These are phyloP conservation scores for Denticeps clupeoides DNA, from an alignment of 2,797 vertebrate species.

Conservation along the genomic window DNA sequence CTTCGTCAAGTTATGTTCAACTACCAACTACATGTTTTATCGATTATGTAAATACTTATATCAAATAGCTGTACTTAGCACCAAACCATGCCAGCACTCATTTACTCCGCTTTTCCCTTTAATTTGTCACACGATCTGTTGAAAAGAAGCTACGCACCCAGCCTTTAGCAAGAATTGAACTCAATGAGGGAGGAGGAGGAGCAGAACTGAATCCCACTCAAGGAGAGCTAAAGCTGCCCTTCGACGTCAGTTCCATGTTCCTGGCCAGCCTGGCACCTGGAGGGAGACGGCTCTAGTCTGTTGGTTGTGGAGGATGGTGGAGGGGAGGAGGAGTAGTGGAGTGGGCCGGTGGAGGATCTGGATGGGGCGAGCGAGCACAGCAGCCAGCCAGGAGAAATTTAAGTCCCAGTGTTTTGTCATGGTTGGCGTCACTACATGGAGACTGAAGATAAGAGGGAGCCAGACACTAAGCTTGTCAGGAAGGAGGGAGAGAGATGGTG, in stretches of 20 bases:
- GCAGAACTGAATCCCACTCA: too few relatives aligned
- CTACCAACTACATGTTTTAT: too few relatives aligned
- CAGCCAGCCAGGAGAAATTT: constrained; percentile 39
- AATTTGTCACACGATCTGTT: too few relatives aligned
- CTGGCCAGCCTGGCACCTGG: background rate
- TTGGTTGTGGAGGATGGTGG: background rate
- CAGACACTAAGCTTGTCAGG: constrained; percentile 28
- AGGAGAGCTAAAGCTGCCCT: background rate
- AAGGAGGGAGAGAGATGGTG: constrained; percentile 20
- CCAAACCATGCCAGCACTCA: too few relatives aligned
- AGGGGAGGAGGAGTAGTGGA: too few relatives aligned
- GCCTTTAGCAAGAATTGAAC: too few relatives aligned
- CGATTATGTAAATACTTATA: too few relatives aligned
- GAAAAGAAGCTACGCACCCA: too few relatives aligned
- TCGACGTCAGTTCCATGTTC: background rate
- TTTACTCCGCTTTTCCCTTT: too few relatives aligned
- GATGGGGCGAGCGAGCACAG: constrained; percentile 13
- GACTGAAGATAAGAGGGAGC: constrained; percentile 49
- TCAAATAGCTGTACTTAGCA: too few relatives aligned
- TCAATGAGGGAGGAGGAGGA: too few relatives aligned
- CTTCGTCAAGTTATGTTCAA: too few relatives aligned
- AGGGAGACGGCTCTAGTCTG: background rate
- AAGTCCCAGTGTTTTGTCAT: constrained; percentile 41
- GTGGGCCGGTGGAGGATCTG: constrained; percentile 1
- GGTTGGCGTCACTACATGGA: constrained; percentile 43